Percentiles rank a stretch among this genome's conserved stretches.
These are phyloP conservation scores for Ornithorhynchus anatinus DNA, from an alignment of 2,113 vertebrate species.

Conservation along the genomic window DNA sequence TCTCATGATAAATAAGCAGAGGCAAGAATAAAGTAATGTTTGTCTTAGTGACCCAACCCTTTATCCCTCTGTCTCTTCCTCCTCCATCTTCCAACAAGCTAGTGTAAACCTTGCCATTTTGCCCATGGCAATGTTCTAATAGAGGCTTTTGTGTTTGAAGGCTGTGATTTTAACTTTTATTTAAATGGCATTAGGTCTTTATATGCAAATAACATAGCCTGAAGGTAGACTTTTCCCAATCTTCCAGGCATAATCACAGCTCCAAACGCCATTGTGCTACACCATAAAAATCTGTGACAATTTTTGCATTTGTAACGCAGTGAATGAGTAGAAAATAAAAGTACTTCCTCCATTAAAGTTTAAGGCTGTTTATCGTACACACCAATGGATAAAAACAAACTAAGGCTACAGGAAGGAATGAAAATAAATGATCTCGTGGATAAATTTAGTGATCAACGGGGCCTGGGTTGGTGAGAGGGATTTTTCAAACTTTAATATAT, in stretches of 20 bases:
- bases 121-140: constrained; percentile 66
- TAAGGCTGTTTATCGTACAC: constrained; percentile 34
- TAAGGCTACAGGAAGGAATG: constrained; percentile 23
- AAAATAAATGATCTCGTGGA: constrained; percentile 30
- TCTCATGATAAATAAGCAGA: constrained; percentile 45
- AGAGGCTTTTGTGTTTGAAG: constrained; percentile 65
- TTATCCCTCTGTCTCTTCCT: constrained; percentile 34
- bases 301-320: constrained; percentile 25
- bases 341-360: constrained; percentile 36
- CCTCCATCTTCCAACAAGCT: constrained; percentile 43
- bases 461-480: not conserved
- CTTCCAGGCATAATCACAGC: constrained; percentile 37
- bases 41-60: constrained; percentile 53
- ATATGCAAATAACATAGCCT: constrained; percentile 55
- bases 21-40: constrained; percentile 20
- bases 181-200: constrained; percentile 65
- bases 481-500: constrained; percentile 30
- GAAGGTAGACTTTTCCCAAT: constrained; percentile 21
- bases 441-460: constrained; percentile 25
- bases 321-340: constrained; percentile 44
- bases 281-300: constrained; percentile 28
- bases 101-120: constrained; percentile 56
- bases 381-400: constrained; percentile 7
- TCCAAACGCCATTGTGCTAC: constrained; percentile 30
- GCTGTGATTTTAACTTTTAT: constrained; percentile 64